phyloP scores from a whole-genome alignment of 2,888 invertebrate genomes.

The Atrina japonica region DNA sequence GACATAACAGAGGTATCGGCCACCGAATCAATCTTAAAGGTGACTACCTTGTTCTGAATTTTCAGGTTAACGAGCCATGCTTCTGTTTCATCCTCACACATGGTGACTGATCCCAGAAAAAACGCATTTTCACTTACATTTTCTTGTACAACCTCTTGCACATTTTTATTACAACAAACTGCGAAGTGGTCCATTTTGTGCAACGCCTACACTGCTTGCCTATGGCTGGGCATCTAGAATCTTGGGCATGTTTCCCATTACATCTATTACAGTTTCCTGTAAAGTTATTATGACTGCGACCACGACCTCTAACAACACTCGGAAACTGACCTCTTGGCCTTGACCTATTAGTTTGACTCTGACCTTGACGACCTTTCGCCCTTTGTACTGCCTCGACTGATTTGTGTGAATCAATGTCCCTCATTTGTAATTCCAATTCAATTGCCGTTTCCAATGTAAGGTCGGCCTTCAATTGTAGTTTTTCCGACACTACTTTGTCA shows the following conservation, averaged over 20 bases:
- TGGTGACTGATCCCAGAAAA: slow-evolving; percentile 23
- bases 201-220: slow-evolving; percentile 20
- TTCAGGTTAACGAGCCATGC: background rate
- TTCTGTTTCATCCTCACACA: background rate
- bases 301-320: no score
- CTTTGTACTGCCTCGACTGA: background rate
- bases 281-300: background rate
- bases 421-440: no score
- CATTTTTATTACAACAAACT: slow-evolving; percentile 16
- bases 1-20: slow-evolving; percentile 13
- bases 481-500: slow-evolving; percentile 36
- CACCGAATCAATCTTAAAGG: background rate
- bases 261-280: slow-evolving; percentile 13
- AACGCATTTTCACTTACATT: background rate
- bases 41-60: background rate
- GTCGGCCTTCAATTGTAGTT: slow-evolving; percentile 30
- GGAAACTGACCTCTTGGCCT: no score
- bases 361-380: background rate
- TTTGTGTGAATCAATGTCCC: background rate
- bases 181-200: slow-evolving; percentile 37
- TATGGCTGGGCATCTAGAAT: slow-evolving; percentile 15
- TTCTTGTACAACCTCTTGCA: background rate
- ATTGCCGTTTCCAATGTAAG: slow-evolving; percentile 33
- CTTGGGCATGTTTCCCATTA: slow-evolving; percentile 12
- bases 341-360: no score